Percentiles rank a stretch among this genome's conserved stretches.
These are phyloP conservation scores for Pelodytes ibericus DNA, from an alignment of 2,797 vertebrate genomes.

Conservation along the genomic window DNA sequence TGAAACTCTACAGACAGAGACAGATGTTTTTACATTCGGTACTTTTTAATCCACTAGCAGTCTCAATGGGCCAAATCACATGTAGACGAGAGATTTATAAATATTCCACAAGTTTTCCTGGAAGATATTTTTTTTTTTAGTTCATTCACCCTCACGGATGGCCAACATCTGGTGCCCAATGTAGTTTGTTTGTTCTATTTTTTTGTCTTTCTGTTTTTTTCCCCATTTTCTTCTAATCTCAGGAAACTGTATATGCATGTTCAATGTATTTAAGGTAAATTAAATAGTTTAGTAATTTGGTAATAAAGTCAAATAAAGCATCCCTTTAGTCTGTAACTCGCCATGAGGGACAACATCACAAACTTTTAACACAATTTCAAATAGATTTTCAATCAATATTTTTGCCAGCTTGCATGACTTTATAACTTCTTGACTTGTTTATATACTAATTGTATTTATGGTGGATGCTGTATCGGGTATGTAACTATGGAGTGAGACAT, in stretches of 20 bases:
- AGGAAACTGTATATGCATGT: neutral
- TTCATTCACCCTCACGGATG: slow-evolving; percentile 57
- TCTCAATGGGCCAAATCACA: slow-evolving; percentile 46
- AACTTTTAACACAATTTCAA: too few species aligned
- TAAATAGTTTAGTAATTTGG: too few species aligned
- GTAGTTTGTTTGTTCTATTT: neutral
- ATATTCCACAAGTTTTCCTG: slow-evolving; percentile 59
- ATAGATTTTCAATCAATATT: too few species aligned
- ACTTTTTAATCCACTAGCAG: slow-evolving; percentile 50
- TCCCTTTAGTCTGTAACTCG: too few species aligned
- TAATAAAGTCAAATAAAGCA: too few species aligned
- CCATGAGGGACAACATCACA: too few species aligned
- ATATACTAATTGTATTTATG: too few species aligned
- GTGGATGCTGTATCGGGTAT: too few species aligned
- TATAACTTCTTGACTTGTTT: too few species aligned
- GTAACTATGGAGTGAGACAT: too few species aligned
- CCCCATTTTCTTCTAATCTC: neutral
- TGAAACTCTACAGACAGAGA: slow-evolving; percentile 44
- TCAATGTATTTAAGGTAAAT: too few species aligned
- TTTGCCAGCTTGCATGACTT: too few species aligned
- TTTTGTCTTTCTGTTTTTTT: neutral
- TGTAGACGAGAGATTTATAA: slow-evolving; percentile 63
- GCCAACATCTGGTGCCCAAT: slow-evolving; percentile 53
- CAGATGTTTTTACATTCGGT: slow-evolving; percentile 62
- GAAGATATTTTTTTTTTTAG: slow-evolving; percentile 59